Conservation (phyloP, 2,113 vertebrate genomes). For the Maylandia zebra region DNA sequence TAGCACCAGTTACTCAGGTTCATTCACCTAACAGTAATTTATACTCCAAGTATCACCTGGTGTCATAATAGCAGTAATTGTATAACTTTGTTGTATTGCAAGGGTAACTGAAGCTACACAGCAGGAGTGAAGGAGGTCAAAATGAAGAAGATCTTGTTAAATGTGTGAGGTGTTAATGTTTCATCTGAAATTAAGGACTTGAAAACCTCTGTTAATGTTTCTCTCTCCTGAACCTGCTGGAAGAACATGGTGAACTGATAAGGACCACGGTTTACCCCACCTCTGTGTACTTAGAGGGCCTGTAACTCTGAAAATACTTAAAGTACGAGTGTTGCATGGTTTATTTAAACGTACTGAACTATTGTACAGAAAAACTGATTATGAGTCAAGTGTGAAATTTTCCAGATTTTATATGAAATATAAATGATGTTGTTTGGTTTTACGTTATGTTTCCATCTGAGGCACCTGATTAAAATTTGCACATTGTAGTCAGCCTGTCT, state of each 20-base stretch:
- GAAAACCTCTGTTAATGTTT: background rate
- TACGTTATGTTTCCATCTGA: background rate
- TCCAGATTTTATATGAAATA: background rate
- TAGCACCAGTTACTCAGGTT: background rate
- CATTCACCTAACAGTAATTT: background rate
- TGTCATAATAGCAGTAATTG: background rate
- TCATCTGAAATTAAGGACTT: background rate
- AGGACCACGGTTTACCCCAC: background rate
- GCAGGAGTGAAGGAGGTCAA: fast-evolving
- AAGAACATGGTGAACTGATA: background rate
- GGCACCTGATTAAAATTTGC: background rate
- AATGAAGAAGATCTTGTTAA: background rate
- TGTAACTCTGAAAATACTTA: background rate
- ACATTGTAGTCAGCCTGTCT: background rate
- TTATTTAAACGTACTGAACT: background rate
- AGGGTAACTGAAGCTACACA: background rate
- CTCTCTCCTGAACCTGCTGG: background rate
- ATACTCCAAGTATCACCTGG: background rate
- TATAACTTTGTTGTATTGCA: background rate
- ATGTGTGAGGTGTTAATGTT: background rate
- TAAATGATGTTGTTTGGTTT: background rate
- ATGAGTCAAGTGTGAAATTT: background rate
- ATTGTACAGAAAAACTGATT: background rate
- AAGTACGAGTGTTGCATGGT: background rate
- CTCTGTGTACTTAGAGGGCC: fast-evolving